A percentile compares a stretch with the other conserved stretches of the same genome.
phyloP scores from a whole-genome alignment of 2,797 vertebrate genomes.

The Nasua narica region DNA sequence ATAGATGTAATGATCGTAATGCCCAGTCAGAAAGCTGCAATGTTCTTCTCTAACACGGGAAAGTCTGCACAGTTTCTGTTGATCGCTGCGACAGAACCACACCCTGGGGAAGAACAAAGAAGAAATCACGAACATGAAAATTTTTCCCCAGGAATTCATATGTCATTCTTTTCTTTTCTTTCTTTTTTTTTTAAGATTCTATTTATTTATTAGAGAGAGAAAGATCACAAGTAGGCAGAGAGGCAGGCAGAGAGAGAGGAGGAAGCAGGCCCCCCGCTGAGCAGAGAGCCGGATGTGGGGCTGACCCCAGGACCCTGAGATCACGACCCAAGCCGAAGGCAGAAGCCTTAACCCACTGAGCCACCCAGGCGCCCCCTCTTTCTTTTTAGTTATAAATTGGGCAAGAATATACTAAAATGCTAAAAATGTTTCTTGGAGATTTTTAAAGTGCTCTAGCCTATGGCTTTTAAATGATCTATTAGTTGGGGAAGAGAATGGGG shows the following conservation, averaged over 20 bases:
- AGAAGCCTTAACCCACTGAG: too few relatives aligned
- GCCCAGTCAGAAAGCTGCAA: background rate
- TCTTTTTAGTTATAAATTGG: background rate
- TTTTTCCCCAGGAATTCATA: background rate
- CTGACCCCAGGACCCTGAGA: too few relatives aligned
- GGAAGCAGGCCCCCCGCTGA: too few relatives aligned
- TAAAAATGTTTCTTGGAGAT: background rate
- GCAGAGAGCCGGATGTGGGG: too few relatives aligned
- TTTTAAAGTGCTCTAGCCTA: background rate
- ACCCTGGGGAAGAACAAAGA: background rate
- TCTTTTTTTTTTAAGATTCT: too few relatives aligned
- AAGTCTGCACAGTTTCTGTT: background rate
- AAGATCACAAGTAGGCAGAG: too few relatives aligned
- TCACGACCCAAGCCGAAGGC: too few relatives aligned
- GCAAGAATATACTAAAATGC: background rate
- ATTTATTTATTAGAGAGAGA: too few relatives aligned
- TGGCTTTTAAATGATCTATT: slow-evolving; percentile 33
- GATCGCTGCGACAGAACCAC: background rate
- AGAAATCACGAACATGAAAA: background rate
- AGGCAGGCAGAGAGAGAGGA: too few relatives aligned
- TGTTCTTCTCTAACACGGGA: background rate
- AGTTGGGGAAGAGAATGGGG: background rate
- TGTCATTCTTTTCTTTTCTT: background rate
- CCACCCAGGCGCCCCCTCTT: too few relatives aligned
- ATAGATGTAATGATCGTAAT: background rate